Evolutionary conservation across 1,140 invertebrate genomes (phyloP), one percentile per base, ranked within the genome.

Genomic region (Battus philenor): DNA sequence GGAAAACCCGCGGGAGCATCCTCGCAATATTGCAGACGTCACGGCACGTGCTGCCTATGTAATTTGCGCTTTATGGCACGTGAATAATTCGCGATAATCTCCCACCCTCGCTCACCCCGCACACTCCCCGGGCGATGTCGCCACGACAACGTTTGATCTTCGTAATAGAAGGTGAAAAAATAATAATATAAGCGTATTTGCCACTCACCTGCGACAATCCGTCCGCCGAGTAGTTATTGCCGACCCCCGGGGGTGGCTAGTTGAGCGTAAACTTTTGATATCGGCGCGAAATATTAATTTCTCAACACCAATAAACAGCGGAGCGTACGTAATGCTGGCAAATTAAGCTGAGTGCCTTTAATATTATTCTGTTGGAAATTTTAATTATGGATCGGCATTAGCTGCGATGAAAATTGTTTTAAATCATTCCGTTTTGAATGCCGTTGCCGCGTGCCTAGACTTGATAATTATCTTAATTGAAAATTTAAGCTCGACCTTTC

Each of bases 281-380:
- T 84, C 75, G 74, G 75, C 63, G 74, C 75, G 77, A 81, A 84
- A 81, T 81, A 84, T 84, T 84, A 84, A 81, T 84, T 80, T 84
- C 80, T 72, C 73, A 72, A 64, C 71, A 72, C 67, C 75, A 74
- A 81, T 77, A 72, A 79, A 79, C 70, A 67, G 30, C 65, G 59
- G 52, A 68, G 78, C 74, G 79, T 66, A 67, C 74, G 74, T 75
- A 83, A 79, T 78, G 63, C 70, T 64, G 68, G 71, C 75, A 81
- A 81, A 84, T 84, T 81, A 84, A 78, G 69, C 71, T 70, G 69
- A 79, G 77, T 74, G 71, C 76, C 73, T 80, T 76, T 74, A 75
- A 77, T 81, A 69, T 69, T 73, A 79, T 73, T 78, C 69, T 68
- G 62, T 61, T 65, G 68, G 69, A 74, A 70, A 75, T 77, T 80